phyloP scores from a whole-genome alignment of 2,113 vertebrate species.

The Butorides virescens region DNA sequence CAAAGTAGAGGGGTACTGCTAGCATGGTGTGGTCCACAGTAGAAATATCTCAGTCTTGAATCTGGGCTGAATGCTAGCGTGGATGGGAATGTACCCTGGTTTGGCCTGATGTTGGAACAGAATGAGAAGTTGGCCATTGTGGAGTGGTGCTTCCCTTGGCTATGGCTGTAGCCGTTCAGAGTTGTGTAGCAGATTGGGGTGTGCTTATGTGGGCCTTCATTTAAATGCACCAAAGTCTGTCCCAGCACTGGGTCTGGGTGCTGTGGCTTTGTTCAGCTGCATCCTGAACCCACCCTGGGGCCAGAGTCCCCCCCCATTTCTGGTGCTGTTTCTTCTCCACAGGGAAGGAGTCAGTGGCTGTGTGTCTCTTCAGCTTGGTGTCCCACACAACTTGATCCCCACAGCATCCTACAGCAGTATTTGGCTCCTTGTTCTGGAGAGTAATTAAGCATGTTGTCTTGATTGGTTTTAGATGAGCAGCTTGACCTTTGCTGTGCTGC shows the following conservation, averaged over 20 bases:
- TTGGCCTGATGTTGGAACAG: not conserved
- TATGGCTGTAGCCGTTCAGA: not conserved
- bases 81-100: fast-evolving
- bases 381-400: too few species aligned
- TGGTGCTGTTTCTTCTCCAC: fast-evolving
- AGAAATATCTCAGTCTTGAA: not conserved
- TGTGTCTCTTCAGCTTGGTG: not conserved
- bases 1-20: not conserved
- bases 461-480: not conserved
- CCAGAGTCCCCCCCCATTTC: too few species aligned
- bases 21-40: fast-evolving
- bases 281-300: too few species aligned
- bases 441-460: not conserved
- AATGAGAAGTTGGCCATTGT: fast-evolving
- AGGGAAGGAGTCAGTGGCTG: not conserved
- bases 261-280: not conserved
- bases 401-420: not conserved
- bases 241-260: not conserved
- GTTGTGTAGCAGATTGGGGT: not conserved
- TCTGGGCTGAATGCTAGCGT: not conserved
- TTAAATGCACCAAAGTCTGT: not conserved
- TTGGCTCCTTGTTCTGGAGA: not conserved
- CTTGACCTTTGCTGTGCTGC: not conserved
- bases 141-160: not conserved
- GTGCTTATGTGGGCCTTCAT: not conserved